phyloP scores from a whole-genome alignment of 2,113 vertebrate genomes.

The Semicossyphus pulcher region DNA sequence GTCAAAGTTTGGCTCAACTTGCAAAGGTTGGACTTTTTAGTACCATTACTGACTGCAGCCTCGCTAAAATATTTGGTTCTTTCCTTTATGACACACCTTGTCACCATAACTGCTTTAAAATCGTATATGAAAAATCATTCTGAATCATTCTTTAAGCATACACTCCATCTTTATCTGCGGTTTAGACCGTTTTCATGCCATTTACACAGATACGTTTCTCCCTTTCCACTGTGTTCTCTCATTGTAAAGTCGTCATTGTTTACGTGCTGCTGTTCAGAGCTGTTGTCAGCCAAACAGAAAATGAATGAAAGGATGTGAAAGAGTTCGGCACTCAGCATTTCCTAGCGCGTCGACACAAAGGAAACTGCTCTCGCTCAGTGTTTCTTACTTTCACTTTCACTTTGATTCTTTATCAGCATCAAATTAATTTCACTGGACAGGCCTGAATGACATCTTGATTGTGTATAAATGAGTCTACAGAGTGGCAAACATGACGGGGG shows the following conservation, averaged over 20 bases:
- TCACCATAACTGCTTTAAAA: too few species aligned
- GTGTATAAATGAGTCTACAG: not conserved
- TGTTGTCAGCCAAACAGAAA: slow-evolving; percentile 13
- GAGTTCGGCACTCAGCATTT: slow-evolving; percentile 9
- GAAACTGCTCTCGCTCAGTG: not conserved
- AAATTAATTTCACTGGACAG: not conserved
- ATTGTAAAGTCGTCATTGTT: slow-evolving; percentile 5
- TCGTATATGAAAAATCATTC: too few species aligned
- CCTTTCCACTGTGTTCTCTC: slow-evolving; percentile 7
- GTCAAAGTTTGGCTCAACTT: too few species aligned
- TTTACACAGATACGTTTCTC: slow-evolving; percentile 1
- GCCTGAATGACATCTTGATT: not conserved
- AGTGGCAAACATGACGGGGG: not conserved
- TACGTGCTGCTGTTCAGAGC: not conserved
- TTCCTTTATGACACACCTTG: too few species aligned
- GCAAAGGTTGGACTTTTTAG: too few species aligned
- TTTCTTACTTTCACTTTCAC: slow-evolving; percentile 14
- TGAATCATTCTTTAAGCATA: not conserved
- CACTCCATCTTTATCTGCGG: not conserved
- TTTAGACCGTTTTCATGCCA: not conserved
- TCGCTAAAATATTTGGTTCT: too few species aligned
- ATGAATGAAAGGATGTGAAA: not conserved
- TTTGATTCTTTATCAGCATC: slow-evolving; percentile 9
- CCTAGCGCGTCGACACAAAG: not conserved
- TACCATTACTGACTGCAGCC: too few species aligned